phyloP scores from a whole-genome alignment of 2,797 vertebrate species.

The Acanthurus leucopareius region DNA sequence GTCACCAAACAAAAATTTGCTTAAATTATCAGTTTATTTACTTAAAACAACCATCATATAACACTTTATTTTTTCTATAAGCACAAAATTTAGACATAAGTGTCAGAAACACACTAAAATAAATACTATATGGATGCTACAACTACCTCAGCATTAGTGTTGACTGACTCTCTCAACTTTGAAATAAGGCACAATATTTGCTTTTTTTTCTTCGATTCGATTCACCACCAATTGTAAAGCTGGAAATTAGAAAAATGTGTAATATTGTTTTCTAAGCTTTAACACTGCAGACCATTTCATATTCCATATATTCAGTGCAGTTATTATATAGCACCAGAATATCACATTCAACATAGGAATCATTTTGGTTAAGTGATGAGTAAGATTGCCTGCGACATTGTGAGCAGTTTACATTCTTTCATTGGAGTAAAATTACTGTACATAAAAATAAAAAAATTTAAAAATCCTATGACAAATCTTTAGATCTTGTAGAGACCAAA shows the following conservation, averaged over 20 bases:
- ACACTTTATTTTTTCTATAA: neutral
- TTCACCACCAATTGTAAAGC: slow-evolving; percentile 13
- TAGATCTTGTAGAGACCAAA: slow-evolving; percentile 95
- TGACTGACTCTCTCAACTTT: slow-evolving; percentile 37
- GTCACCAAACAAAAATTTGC: slow-evolving; percentile 7
- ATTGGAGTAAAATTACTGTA: slow-evolving; percentile 7
- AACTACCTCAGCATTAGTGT: slow-evolving; percentile 71
- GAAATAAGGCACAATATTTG: slow-evolving; percentile 36
- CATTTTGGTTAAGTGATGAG: slow-evolving; percentile 33
- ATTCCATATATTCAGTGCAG: neutral
- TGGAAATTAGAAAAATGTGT: slow-evolving; percentile 25
- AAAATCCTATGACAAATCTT: slow-evolving; percentile 10
- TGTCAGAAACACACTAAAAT: slow-evolving; percentile 59
- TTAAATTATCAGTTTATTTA: slow-evolving; percentile 55
- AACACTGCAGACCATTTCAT: neutral
- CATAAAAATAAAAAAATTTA: neutral
- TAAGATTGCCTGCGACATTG: slow-evolving; percentile 28
- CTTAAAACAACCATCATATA: slow-evolving; percentile 6
- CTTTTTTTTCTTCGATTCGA: slow-evolving; percentile 8
- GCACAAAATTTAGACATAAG: slow-evolving; percentile 50
- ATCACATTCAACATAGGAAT: slow-evolving; percentile 18
- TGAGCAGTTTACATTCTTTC: slow-evolving; percentile 30
- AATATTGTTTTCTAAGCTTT: slow-evolving; percentile 1
- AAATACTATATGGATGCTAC: slow-evolving; percentile 68
- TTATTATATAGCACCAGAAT: slow-evolving; percentile 7